Conservation (phyloP, 1,140 invertebrate species). For the Drosophila tristis region DNA sequence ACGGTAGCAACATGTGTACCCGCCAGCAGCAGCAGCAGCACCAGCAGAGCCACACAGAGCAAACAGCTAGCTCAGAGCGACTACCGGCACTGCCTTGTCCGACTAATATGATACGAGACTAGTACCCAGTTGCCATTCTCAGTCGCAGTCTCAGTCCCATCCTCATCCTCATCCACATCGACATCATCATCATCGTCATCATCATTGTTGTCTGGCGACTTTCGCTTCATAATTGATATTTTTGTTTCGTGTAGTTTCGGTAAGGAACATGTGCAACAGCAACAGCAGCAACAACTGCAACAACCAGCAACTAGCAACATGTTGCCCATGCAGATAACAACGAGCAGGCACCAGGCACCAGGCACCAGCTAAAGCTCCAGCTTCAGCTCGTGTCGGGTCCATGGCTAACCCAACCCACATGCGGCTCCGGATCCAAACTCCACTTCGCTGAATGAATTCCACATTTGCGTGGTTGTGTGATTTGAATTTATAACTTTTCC, state of each 20-base stretch:
- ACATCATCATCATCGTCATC: constrained; percentile 14
- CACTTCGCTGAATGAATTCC: constrained; percentile 63
- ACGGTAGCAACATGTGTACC: constrained; percentile 76
- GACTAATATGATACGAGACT: constrained; percentile 79
- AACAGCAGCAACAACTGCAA: constrained; percentile 44
- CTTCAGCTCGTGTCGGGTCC: constrained; percentile 1
- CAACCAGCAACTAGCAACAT: constrained; percentile 56
- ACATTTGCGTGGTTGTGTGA: constrained; percentile 78
- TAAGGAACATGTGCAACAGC: constrained; percentile 44
- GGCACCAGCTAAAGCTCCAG: not conserved
- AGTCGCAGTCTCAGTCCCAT: constrained; percentile 2
- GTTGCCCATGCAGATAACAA: constrained; percentile 67
- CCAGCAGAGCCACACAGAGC: no score
- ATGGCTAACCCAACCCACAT: constrained; percentile 62
- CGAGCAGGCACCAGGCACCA: constrained; percentile 29
- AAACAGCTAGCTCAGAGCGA: constrained; percentile 24
- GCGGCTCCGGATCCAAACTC: constrained; percentile 13
- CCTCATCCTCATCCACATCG: constrained; percentile 27
- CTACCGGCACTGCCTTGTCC: constrained; percentile 71
- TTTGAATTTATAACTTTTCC: constrained; percentile 81
- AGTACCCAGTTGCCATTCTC: constrained; percentile 26
- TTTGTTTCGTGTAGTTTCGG: constrained; percentile 66
- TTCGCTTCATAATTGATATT: constrained; percentile 82
- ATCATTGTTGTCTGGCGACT: constrained; percentile 54
- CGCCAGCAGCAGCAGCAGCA: constrained; percentile 5